phyloP scores from a whole-genome alignment of 2,888 invertebrate species.

The Drosophila testacea region DNA sequence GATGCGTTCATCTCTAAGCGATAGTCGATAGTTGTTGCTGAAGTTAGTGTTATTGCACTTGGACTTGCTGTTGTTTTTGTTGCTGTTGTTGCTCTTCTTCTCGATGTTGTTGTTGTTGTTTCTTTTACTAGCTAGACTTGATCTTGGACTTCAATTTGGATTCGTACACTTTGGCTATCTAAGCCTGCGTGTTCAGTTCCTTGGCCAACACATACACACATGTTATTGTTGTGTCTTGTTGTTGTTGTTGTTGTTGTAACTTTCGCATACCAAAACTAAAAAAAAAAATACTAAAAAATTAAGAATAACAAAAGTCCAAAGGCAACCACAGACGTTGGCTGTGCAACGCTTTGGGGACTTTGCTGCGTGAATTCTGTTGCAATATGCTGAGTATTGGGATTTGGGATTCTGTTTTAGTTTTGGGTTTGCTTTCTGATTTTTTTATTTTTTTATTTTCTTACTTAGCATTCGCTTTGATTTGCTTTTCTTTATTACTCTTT shows the following conservation, averaged over 20 bases:
- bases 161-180: slow-evolving; percentile 43
- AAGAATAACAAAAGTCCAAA: slow-evolving; percentile 21
- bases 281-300: slow-evolving; percentile 26
- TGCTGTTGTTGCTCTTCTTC: slow-evolving; percentile 21
- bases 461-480: neutral
- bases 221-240: slow-evolving; percentile 10
- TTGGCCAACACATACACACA: slow-evolving; percentile 34
- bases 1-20: slow-evolving; percentile 32
- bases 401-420: slow-evolving; percentile 13
- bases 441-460: neutral
- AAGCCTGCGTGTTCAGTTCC: slow-evolving; percentile 55
- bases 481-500: slow-evolving; percentile 38
- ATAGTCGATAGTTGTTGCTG: slow-evolving; percentile 12
- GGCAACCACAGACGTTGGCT: slow-evolving; percentile 14
- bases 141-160: slow-evolving; percentile 70
- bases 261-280: slow-evolving; percentile 56
- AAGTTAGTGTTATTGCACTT: slow-evolving; percentile 71
- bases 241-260: slow-evolving; percentile 31
- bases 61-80: slow-evolving; percentile 49
- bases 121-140: slow-evolving; percentile 52
- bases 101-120: slow-evolving; percentile 12
- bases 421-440: slow-evolving; percentile 14
- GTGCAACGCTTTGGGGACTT: slow-evolving; percentile 25
- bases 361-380: slow-evolving; percentile 20
- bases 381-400: slow-evolving; percentile 31